Conservation (phyloP, 2,797 vertebrate genomes). For the Threskiornis aethiopicus region DNA sequence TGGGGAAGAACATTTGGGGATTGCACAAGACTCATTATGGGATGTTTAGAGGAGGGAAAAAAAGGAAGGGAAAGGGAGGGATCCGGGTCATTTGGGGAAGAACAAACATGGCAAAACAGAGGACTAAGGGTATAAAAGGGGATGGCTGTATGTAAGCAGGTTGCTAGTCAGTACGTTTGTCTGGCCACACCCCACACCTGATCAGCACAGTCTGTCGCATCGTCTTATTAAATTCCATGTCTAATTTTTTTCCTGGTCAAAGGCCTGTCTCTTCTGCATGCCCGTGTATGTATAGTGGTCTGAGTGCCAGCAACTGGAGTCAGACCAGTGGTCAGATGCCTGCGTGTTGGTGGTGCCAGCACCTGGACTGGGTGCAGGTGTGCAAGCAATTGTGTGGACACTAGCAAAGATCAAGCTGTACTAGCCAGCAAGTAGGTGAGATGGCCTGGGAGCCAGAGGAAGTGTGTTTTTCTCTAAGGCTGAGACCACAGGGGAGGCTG, state of each 20-base stretch:
- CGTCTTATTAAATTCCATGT: not conserved
- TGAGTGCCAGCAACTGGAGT: not conserved
- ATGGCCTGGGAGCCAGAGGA: not conserved
- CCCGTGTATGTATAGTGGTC: not conserved
- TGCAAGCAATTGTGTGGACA: rapidly evolving
- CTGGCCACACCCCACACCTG: not conserved
- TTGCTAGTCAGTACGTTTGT: not conserved
- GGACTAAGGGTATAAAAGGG: not conserved
- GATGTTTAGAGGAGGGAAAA: not conserved
- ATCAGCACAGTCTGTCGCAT: not conserved
- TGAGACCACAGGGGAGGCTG: not conserved
- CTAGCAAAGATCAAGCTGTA: not conserved
- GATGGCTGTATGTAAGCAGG: rapidly evolving
- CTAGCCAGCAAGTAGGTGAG: not conserved
- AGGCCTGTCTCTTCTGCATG: not conserved
- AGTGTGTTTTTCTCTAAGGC: not conserved
- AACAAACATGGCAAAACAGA: not conserved
- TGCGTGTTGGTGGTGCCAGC: rapidly evolving
- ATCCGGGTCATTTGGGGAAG: not conserved
- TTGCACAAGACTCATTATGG: not conserved
- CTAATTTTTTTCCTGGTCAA: not conserved
- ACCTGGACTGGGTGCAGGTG: not conserved
- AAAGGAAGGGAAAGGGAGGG: not conserved
- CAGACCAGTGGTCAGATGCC: not conserved
- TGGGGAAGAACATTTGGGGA: not conserved